Percentiles rank a stretch among this genome's conserved stretches.
Evolutionary conservation across 2,113 vertebrate genomes (phyloP).

Genomic region (Engystomops pustulosus): DNA sequence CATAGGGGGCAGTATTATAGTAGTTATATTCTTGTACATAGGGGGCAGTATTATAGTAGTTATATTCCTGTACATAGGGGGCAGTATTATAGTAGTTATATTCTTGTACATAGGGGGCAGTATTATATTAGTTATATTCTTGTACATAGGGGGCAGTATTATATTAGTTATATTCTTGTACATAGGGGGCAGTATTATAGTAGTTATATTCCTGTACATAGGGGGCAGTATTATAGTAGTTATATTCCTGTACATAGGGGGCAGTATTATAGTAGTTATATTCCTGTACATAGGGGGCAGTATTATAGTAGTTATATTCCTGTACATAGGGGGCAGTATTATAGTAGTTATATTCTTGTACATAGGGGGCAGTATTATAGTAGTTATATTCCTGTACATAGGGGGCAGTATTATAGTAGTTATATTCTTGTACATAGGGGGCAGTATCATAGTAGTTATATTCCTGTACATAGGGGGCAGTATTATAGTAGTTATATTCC

Average conservation of each 20-base stretch:
- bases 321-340: constrained; percentile 14
- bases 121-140: constrained; percentile 13
- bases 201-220: constrained; percentile 6
- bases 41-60: constrained; percentile 12
- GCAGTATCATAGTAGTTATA: not conserved
- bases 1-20: not conserved
- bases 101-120: not conserved
- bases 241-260: not conserved
- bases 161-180: constrained; percentile 14
- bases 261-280: constrained; percentile 12
- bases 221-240: constrained; percentile 14
- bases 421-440: not conserved
- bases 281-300: constrained; percentile 6
- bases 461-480: no score
- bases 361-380: no score
- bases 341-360: not conserved
- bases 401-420: not conserved
- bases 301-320: constrained; percentile 6
- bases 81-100: constrained; percentile 6
- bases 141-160: not conserved
- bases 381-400: no score
- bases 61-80: not conserved
- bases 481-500: no score
- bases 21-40: constrained; percentile 1
- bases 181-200: not conserved